phyloP scores from a whole-genome alignment of 1,140 invertebrate species.

The Drosophila guanche region DNA sequence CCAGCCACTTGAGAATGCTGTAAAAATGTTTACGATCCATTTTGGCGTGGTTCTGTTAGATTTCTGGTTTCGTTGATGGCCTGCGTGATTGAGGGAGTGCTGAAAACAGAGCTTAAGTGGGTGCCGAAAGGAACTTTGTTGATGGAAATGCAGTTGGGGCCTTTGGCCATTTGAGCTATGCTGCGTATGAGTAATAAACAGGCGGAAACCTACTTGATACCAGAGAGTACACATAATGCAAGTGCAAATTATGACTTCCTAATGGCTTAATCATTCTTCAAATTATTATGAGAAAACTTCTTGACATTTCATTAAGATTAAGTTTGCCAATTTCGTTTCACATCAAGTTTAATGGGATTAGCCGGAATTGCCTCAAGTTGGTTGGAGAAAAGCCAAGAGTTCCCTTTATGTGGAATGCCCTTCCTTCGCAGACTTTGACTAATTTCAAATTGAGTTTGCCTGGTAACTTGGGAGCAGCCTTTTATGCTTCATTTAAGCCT shows the following conservation, averaged over 20 bases:
- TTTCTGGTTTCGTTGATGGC: conserved; percentile 23
- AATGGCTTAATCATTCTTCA: conserved; percentile 19
- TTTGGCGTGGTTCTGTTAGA: conserved; percentile 7
- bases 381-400: neutral
- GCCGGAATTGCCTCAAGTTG: conserved; percentile 1
- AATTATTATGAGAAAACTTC: conserved; percentile 5
- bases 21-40: conserved; percentile 60
- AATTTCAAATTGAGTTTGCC: conserved; percentile 29
- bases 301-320: neutral
- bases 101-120: conserved; percentile 2
- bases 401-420: conserved; percentile 1
- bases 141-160: conserved; percentile 10
- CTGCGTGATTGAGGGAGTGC: conserved; percentile 15
- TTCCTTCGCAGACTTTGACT: conserved; percentile 8
- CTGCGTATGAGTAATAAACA: conserved; percentile 19
- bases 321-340: no score
- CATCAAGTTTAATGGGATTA: conserved; percentile 1
- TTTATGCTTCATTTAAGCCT: conserved; percentile 27
- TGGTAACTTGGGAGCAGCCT: neutral
- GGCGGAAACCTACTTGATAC: neutral
- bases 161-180: neutral
- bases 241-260: neutral
- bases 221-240: no score
- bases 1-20: conserved; percentile 48
- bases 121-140: conserved; percentile 26